Conservation (phyloP, 1,140 invertebrate species). For the Amphibalanus amphitrite region DNA sequence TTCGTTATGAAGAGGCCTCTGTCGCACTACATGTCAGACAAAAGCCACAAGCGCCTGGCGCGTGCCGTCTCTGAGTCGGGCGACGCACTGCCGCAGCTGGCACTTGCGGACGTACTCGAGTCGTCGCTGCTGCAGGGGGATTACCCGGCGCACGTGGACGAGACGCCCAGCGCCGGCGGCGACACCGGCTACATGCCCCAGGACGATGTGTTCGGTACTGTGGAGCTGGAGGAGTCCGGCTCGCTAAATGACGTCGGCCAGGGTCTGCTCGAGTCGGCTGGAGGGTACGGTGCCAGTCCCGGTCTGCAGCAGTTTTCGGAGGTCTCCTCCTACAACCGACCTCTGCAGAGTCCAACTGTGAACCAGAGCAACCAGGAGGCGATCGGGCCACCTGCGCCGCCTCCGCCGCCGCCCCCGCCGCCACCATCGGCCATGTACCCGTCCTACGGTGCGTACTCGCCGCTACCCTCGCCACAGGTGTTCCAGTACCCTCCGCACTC, state of each 20-base stretch:
- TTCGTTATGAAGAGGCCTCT: constrained; percentile 23
- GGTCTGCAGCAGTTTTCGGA: constrained; percentile 2
- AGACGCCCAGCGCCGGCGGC: not conserved
- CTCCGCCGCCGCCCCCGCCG: not conserved
- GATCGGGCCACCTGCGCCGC: not conserved
- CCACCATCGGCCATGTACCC: not conserved
- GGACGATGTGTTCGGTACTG: not conserved
- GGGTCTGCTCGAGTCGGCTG: not conserved
- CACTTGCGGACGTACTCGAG: constrained; percentile 30
- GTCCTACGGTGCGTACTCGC: not conserved
- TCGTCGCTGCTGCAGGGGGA: constrained; percentile 45
- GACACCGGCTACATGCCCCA: not conserved
- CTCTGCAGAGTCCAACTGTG: not conserved
- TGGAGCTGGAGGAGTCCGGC: not conserved
- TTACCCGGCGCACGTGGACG: constrained; percentile 27
- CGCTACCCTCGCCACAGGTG: constrained; percentile 28
- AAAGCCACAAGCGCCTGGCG: not conserved
- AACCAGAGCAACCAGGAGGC: constrained; percentile 4
- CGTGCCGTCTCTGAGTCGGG: not conserved
- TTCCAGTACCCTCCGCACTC: constrained; percentile 32
- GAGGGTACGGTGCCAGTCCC: not conserved
- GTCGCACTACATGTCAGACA: not conserved
- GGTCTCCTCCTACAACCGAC: not conserved
- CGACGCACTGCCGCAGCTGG: constrained; percentile 9
- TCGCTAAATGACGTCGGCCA: not conserved